Evolutionary conservation across 2,888 invertebrate species (phyloP), one percentile per base, ranked within the genome.

Genomic region (Apantesis nais): DNA sequence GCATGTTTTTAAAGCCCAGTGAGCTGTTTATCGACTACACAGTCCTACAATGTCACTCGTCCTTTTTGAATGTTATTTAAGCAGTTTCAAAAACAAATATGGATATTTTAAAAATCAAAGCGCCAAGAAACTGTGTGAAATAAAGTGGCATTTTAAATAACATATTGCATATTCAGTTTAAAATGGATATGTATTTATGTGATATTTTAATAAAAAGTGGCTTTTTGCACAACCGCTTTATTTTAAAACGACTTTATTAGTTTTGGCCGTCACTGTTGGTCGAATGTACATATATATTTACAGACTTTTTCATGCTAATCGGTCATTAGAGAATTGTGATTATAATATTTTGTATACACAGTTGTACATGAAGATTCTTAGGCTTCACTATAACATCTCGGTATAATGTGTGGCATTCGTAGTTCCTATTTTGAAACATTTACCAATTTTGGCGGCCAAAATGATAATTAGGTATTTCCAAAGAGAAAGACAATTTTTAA

Each of bases 191-290:
- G 58, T 68, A 75, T 76, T 67, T 68, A 73, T 77, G 75, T 79
- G 73, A 83, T 82, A 78, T 82, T 77, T 81, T 81, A 78, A 67
- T 82, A 75, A 67, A 22, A 29, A 62, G 44, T 67, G 67, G 77
- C 74, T 71, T 78, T 61, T 16, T 37, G 63, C 71, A 77, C 67
- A 9, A 65, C 48, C 60, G 65, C 69, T 64, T 37, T 65, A 37
- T 25, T 61, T 11, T 68, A 63, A 64, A 67, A 62, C 60, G 61
- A 44, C 62, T 66, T 25, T 58, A 14, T 31, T n/a, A 52, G 39
- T 60, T 67, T 66, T 41, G 64, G 67, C 52, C 34, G 67, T 73
- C 75, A 62, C 65, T 4, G 61, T 67, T 67, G 31, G 19, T 41
- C 41, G 29, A 14, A 63, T 25, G 41, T 25, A 41, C 14, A 16